Evolutionary conservation across 2,888 invertebrate species (phyloP).

Genomic region (Cantharis lateralis): DNA sequence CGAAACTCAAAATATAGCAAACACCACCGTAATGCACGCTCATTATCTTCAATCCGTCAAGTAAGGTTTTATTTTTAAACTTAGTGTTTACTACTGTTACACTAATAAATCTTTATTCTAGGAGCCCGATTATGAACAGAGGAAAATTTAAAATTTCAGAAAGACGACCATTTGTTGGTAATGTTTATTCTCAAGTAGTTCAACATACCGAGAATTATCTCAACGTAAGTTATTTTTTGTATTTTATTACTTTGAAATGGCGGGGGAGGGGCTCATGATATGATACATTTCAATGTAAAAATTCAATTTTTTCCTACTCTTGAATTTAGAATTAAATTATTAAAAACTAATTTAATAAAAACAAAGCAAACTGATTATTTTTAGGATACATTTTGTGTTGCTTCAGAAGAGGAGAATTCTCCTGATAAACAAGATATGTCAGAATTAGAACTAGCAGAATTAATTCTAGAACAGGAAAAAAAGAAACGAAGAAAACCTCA

Average conservation of each 20-base stretch:
- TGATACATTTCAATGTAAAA: too few relatives aligned
- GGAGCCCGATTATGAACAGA: conserved; percentile 61
- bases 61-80: conserved; percentile 43
- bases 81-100: too few relatives aligned
- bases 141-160: conserved; percentile 67
- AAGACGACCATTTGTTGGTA: conserved; percentile 45
- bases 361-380: conserved; percentile 36
- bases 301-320: too few relatives aligned
- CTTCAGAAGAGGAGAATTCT: conserved; percentile 59
- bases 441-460: conserved; percentile 68
- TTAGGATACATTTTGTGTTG: conserved; percentile 70
- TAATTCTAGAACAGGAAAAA: conserved; percentile 56
- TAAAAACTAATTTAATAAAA: too few relatives aligned
- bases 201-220: conserved; percentile 45
- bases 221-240: conserved; percentile 44
- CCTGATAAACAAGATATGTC: conserved; percentile 47
- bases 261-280: too few relatives aligned
- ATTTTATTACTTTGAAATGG: too few relatives aligned
- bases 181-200: conserved; percentile 49
- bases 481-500: conserved; percentile 40
- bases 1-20: conserved; percentile 58
- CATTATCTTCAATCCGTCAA: conserved; percentile 69
- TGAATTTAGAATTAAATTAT: too few relatives aligned
- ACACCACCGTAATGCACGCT: conserved; percentile 64
- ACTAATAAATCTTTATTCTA: conserved; percentile 42